Evolutionary conservation across 1,140 invertebrate genomes (phyloP).

Genomic region (Fragariocoptes setiger): DNA sequence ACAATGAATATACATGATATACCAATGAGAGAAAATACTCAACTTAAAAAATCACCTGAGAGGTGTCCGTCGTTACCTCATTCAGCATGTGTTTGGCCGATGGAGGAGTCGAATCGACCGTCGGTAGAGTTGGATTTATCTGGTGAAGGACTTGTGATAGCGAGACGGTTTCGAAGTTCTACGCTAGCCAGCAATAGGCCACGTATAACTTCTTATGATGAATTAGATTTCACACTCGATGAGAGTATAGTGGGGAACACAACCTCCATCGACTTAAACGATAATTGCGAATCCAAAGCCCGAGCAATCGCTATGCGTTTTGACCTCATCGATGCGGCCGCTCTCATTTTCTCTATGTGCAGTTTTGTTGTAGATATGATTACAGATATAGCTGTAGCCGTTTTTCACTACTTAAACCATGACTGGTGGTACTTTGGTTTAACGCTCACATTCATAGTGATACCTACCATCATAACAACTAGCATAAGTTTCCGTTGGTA

Average conservation of each 20-base stretch:
- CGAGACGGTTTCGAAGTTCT: neutral
- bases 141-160: neutral
- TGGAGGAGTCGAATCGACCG: neutral
- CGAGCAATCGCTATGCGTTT: constrained; percentile 9
- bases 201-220: neutral
- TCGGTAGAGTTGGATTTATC: neutral
- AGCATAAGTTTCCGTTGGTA: constrained; percentile 15
- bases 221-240: neutral
- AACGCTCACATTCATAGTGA: constrained; percentile 13
- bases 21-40: no score
- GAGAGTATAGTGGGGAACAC: neutral
- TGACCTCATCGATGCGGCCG: constrained; percentile 10
- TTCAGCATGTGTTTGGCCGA: neutral
- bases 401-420: constrained; percentile 10
- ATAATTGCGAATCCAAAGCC: constrained; percentile 1
- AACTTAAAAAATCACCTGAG: no score
- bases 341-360: constrained; percentile 11
- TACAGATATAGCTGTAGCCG: constrained; percentile 12
- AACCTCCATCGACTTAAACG: neutral
- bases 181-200: neutral
- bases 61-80: neutral
- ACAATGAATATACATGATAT: no score
- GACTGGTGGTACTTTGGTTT: constrained; percentile 14
- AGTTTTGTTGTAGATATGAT: constrained; percentile 12
- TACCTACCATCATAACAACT: constrained; percentile 15